Evolutionary conservation across 2,797 vertebrate genomes (phyloP), one percentile per base, ranked within the genome.

Genomic region (Garrulus glandarius): DNA sequence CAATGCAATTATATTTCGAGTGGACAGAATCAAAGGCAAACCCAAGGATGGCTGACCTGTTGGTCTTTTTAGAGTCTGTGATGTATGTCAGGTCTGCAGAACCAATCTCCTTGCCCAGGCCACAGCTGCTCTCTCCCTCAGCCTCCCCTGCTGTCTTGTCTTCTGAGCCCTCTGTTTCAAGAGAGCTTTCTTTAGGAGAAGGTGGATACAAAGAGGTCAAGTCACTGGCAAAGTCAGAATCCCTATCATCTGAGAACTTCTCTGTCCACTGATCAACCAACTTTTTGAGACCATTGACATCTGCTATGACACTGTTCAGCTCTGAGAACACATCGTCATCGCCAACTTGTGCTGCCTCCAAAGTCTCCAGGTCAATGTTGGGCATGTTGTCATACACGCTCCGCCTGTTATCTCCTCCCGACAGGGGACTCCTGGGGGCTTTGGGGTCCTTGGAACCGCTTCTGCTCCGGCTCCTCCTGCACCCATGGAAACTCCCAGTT

Each of bases 361-460:
- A 63, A 4, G 84, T 92, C 52, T 60, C 70, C n/a, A 94, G 74
- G 75, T 97, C 77, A 4, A 50, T 59, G 57, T 61, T 94, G 2
- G 98, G 98, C 34, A 99, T 96, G 67, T 99, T 99, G 97, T 99
- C 99, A 22, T 99, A 99, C 82, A 99, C 78, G 23, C 99, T 99
- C 37, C 98, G 84, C 16, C 99, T 98, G 49, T 98, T 98, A 37
- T 98, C 96, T 10, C 93, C 49, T 13, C 46, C 21, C 0, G 84
- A 68, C 26, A 95, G 77, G 0, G 97, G 96, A 19, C 95, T 93
- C 43, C 86, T 43, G 29, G 92, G 24, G 2, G 60, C 57, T 43
- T 71, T 96, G 57, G 82, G 55, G 15, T 97, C 96, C 30, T 95
- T 95, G 32, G 95, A 95, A 30, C 34, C 11, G 64, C 95, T 79